Base-by-base conservation (phyloP, 64 coral and sea anemone species). In the Pocillopora damicornis region DNA sequence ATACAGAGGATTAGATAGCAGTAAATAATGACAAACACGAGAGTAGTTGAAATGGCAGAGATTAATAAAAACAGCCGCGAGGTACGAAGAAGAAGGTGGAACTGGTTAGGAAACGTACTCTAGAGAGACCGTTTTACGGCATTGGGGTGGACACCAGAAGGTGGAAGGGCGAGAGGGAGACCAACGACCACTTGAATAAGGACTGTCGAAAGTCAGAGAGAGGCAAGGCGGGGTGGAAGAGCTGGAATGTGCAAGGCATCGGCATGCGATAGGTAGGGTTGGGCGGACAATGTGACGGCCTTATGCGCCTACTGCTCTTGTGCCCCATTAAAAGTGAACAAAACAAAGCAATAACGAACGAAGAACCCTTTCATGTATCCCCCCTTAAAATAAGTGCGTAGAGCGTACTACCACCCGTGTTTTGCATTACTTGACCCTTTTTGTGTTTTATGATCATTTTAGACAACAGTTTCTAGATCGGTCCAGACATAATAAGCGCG, bases 21-120 rank as follows among this genome's bases (percentile, higher is more conserved):
- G 59, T 11, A 82, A 65, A 82, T 30, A 42, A 63, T 82, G 59
- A 34, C 59, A 62, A 51, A 62, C 22, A 80, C 15, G 0, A 82
- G 62, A 82, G 79, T 82, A 13, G 79, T 82, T 37, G 59, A 81
- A 22, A 81, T 34, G 61, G 79, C 79, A 60, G 79, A 60, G 18
- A 30, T 42, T 9, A 80, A 35, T 60, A 5, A 80, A 4, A 61
- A 60, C 22, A 61, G 78, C 25, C 30, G 60, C 14, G 58, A 81
- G 61, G 34, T 62, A 81, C n/a, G n/a, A n/a, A n/a, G n/a, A n/a
- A n/a, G n/a, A n/a, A n/a, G n/a, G n/a, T n/a, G n/a, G n/a, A n/a
- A n/a, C n/a, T n/a, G n/a, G n/a, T n/a, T n/a, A n/a, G n/a, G n/a
- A n/a, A n/a, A n/a, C n/a, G n/a, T n/a, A n/a, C n/a, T n/a, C n/a